These are phyloP conservation scores for Hypotaenidia philippensis DNA, from an alignment of 2,797 vertebrate genomes.

Conservation along the genomic window DNA sequence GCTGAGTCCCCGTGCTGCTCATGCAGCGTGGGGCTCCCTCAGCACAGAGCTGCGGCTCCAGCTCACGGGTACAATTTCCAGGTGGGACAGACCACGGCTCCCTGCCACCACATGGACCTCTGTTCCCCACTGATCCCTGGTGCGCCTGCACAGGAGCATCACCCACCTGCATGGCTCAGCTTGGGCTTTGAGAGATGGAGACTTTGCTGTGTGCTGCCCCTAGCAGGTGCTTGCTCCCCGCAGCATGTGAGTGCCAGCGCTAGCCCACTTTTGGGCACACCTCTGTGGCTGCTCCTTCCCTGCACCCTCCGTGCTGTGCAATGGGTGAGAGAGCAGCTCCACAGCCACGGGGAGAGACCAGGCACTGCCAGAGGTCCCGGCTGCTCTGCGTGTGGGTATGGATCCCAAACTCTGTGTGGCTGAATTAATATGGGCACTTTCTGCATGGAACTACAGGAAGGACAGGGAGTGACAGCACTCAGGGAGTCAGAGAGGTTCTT, in stretches of 20 bases:
- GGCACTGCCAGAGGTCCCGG: background rate
- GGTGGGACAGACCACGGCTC: background rate
- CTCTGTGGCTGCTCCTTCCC: background rate
- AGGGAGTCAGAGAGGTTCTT: background rate
- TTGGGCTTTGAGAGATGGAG: background rate
- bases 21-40: fast-evolving
- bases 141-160: background rate
- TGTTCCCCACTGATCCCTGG: fast-evolving
- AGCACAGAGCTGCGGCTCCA: fast-evolving
- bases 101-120: background rate
- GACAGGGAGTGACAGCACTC: fast-evolving
- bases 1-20: background rate
- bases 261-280: fast-evolving
- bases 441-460: fast-evolving
- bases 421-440: background rate
- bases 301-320: background rate
- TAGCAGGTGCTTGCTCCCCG: fast-evolving
- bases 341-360: fast-evolving
- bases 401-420: background rate
- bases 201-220: background rate
- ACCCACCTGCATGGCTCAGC: background rate
- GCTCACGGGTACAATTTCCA: fast-evolving
- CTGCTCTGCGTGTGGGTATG: fast-evolving
- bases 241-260: fast-evolving
- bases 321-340: background rate